Conservation (phyloP, 2,888 invertebrate genomes). For the Tenthredo notha region DNA sequence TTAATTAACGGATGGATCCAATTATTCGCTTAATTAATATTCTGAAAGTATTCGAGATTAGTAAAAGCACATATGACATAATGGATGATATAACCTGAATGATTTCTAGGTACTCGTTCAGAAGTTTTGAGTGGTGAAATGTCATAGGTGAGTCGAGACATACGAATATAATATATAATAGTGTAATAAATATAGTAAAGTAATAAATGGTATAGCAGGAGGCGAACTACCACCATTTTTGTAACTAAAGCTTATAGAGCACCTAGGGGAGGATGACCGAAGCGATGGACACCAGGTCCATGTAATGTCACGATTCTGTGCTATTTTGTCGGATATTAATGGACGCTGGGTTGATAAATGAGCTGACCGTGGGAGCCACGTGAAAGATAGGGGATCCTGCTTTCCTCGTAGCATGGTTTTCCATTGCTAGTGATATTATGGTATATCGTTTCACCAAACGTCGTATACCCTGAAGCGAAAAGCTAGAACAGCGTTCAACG, state of each 20-base stretch:
- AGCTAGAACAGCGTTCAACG: slow-evolving; percentile 20
- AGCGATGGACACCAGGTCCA: slow-evolving; percentile 64
- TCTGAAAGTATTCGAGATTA: neutral
- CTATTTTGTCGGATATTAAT: slow-evolving; percentile 72
- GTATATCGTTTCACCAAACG: neutral
- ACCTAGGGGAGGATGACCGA: slow-evolving; percentile 10
- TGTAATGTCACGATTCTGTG: slow-evolving; percentile 66
- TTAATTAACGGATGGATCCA: neutral
- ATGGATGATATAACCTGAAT: neutral
- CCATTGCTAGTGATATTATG: slow-evolving; percentile 11
- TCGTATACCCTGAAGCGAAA: slow-evolving; percentile 10
- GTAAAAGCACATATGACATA: neutral
- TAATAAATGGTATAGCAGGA: slow-evolving; percentile 11
- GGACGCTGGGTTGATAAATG: slow-evolving; percentile 70
- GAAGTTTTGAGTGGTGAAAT: neutral
- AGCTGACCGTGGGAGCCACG: slow-evolving; percentile 63
- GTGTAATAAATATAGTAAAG: neutral
- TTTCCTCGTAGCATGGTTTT: neutral
- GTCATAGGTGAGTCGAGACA: neutral
- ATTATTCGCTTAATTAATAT: neutral
- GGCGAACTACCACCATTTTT: slow-evolving; percentile 5
- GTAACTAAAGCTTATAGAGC: slow-evolving; percentile 23
- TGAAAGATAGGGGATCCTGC: slow-evolving; percentile 64
- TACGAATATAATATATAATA: neutral
- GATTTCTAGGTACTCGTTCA: neutral